Evolutionary conservation across 2,888 invertebrate species (phyloP).

Genomic region (Apamea anceps): DNA sequence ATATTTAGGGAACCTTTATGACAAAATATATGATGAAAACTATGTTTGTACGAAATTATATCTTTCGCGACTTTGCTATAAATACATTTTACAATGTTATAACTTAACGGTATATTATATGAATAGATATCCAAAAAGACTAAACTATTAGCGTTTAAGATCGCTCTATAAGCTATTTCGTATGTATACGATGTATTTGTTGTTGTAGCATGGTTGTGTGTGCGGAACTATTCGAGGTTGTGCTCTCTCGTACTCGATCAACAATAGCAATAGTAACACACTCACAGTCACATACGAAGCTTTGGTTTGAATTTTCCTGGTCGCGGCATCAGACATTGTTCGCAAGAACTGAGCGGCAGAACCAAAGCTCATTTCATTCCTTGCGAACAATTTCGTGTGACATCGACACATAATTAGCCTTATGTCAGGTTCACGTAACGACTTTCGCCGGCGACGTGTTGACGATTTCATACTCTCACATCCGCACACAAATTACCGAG

Average conservation of each 20-base stretch:
- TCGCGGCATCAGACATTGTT: not conserved
- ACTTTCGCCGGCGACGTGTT: not conserved
- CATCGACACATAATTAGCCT: not conserved
- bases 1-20: constrained; percentile 9
- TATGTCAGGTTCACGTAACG: too few relatives aligned
- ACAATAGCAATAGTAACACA: not conserved
- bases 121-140: constrained; percentile 8
- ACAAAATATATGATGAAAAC: constrained; percentile 11
- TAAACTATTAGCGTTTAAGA: not conserved
- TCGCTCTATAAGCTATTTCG: not conserved
- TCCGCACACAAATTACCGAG: not conserved
- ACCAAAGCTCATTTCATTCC: not conserved
- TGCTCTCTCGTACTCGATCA: not conserved
- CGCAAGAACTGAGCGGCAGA: not conserved
- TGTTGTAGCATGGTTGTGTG: not conserved
- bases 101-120: not conserved
- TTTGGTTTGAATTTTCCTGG: not conserved
- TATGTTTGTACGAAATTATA: constrained; percentile 23
- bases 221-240: not conserved
- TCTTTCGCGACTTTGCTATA: not conserved
- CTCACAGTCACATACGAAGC: not conserved
- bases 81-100: not conserved
- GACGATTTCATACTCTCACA: not conserved
- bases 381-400: not conserved
- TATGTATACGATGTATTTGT: not conserved